Base-by-base conservation (phyloP, 2,888 invertebrate species). In the Aleiodes alternator region DNA sequence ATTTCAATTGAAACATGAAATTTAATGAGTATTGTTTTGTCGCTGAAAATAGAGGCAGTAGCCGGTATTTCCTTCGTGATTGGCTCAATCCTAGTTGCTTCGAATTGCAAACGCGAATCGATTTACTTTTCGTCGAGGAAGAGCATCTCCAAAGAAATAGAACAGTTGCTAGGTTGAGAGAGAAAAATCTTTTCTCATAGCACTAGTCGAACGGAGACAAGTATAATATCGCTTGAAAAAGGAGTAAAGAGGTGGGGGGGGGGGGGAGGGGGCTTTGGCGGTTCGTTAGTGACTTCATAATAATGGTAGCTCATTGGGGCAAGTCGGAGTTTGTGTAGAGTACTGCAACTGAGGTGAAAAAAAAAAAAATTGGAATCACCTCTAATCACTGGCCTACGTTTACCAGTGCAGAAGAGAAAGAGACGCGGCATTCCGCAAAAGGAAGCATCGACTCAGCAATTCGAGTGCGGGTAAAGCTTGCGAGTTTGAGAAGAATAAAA, bases 271-370 rank as follows among this genome's bases (percentile, higher is more conserved):
- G 50, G 38, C 43, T 23, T 16, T 59, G 50, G 66, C 80, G 82
- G 82, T 86, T 87, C 86, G 84, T 87, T 86, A 87, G 87, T 82
- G 85, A 85, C 84, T 86, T 86, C 83, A 84, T 85, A 82, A 86
- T 86, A 85, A 86, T 84, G 83, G 82, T 84, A 84, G 80, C 75
- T 79, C 79, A 78, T 74, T 78, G 76, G 76, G 34, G 34, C 4
- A 34, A 57, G 50, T 61, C 70, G 73, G 73, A 73, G 57, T 57
- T 79, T 68, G 76, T 29, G 12, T 23, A 23, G 71, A 77, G 77
- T 82, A 73, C 71, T 76, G 6, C 51, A 81, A 79, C 72, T 82
- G 83, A 79, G 83, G 23, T 23, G 23, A 23, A 23, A 23, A 23
- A 1, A 83, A 87, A 86, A 83, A 34, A 34, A 31, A 31, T 5